A percentile compares a stretch with the other conserved stretches of the same genome.
Evolutionary conservation across 92 coral and sea anemone species (phyloP).

Genomic region (Heliopora coerulea): DNA sequence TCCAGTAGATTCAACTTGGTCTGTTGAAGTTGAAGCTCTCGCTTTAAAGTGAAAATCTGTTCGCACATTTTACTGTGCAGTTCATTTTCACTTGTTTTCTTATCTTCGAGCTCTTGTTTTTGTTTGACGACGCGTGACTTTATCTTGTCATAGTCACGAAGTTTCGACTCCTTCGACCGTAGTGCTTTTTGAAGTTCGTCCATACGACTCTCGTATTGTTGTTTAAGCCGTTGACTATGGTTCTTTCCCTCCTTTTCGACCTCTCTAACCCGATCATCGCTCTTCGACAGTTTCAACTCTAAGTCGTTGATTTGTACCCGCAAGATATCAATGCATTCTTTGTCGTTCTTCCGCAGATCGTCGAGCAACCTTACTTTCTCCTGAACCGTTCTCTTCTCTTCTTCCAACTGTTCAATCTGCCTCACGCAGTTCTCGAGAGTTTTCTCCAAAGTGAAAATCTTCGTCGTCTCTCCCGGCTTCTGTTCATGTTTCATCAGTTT

Average conservation of each 20-base stretch:
- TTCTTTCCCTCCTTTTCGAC: slow-evolving; percentile 52
- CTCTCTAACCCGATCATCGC: slow-evolving; percentile 61
- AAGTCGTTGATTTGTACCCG: slow-evolving; percentile 62
- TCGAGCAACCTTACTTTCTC: slow-evolving; percentile 66
- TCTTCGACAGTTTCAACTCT: slow-evolving; percentile 63
- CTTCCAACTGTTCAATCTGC: slow-evolving; percentile 54
- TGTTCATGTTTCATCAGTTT: slow-evolving; percentile 16
- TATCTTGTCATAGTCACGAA: slow-evolving; percentile 29
- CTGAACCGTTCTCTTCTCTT: slow-evolving; percentile 61
- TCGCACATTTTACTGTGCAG: slow-evolving; percentile 27
- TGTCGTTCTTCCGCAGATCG: slow-evolving; percentile 68
- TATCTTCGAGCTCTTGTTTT: slow-evolving; percentile 24
- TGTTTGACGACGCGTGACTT: slow-evolving; percentile 43
- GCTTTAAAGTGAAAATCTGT: slow-evolving; percentile 27
- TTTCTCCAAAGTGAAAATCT: slow-evolving; percentile 34
- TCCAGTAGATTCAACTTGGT: slow-evolving; percentile 38
- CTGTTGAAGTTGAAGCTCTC: slow-evolving; percentile 33
- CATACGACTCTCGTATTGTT: slow-evolving; percentile 30
- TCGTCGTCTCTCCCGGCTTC: slow-evolving; percentile 36
- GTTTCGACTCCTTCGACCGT: slow-evolving; percentile 26
- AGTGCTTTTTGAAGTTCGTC: slow-evolving; percentile 19
- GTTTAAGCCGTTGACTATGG: slow-evolving; percentile 31
- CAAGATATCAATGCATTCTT: slow-evolving; percentile 73
- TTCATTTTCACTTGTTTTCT: slow-evolving; percentile 16
- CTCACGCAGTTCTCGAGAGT: slow-evolving; percentile 12